Percentiles rank a stretch among this genome's conserved stretches.
These are phyloP conservation scores for Eidolon dupreanum DNA, from an alignment of 2,797 vertebrate genomes.

Conservation along the genomic window DNA sequence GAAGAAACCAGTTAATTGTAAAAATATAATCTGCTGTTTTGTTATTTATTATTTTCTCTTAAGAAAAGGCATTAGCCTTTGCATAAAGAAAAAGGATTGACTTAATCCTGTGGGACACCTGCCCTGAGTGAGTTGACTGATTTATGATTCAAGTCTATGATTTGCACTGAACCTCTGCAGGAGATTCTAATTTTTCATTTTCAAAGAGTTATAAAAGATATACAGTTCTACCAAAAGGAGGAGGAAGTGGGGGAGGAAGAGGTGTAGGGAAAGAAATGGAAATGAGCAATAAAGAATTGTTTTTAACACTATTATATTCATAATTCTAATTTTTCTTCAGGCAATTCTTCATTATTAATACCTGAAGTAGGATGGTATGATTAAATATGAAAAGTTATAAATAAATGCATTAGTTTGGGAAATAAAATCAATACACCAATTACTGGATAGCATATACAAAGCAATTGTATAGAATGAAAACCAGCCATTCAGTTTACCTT, in stretches of 20 bases:
- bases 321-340: conserved; percentile 40
- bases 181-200: background rate
- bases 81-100: background rate
- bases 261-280: background rate
- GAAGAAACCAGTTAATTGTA: background rate
- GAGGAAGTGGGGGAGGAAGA: background rate
- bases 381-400: conserved; percentile 28
- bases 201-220: conserved; percentile 28
- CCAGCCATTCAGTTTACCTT: background rate
- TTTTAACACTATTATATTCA: background rate
- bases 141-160: background rate
- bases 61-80: background rate
- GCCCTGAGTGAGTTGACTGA: background rate
- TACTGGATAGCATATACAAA: background rate
- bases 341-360: background rate
- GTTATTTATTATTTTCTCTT: background rate
- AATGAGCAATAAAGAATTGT: background rate
- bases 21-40: background rate
- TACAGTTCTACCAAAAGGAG: background rate
- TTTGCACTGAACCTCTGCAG: background rate
- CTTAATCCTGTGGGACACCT: background rate
- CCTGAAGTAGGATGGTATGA: background rate
- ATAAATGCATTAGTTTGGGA: background rate
- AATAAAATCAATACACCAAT: conserved; percentile 11
- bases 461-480: background rate